Evolutionary conservation across 2,888 invertebrate species (phyloP).

Genomic region (Drosophila tripunctata): DNA sequence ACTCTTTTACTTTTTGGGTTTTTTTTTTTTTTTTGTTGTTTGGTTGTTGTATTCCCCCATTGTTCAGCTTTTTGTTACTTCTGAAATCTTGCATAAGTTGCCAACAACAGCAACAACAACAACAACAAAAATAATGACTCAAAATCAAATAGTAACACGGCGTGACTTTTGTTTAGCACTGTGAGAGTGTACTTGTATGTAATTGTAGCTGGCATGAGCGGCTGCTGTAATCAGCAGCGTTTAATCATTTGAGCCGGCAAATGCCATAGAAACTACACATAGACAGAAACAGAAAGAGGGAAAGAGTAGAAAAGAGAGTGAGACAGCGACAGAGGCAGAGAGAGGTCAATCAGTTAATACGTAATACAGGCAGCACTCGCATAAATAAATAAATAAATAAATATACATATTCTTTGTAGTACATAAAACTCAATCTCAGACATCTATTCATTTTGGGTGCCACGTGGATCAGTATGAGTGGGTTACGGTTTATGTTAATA

Average conservation of each 20-base stretch:
- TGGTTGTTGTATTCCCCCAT: conserved; percentile 34
- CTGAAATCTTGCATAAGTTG: conserved; percentile 51
- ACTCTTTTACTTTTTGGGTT: conserved; percentile 4
- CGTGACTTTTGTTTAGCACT: conserved; percentile 12
- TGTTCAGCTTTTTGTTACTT: conserved; percentile 51
- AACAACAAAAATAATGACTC: conserved; percentile 14
- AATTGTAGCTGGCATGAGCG: conserved; percentile 28
- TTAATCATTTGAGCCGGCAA: conserved; percentile 45
- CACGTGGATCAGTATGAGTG: too few species aligned
- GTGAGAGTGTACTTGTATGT: neutral
- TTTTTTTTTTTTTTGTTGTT: neutral
- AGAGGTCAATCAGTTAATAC: conserved; percentile 24
- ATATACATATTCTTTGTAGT: too few species aligned
- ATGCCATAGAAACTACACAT: conserved; percentile 4
- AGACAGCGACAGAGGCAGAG: neutral
- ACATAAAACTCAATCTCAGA: too few species aligned
- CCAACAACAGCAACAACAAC: conserved; percentile 20
- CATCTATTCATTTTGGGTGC: too few species aligned
- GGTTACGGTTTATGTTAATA: too few species aligned
- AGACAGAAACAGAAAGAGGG: conserved; percentile 5
- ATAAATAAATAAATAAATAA: too few species aligned
- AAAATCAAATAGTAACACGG: conserved; percentile 35
- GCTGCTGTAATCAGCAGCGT: conserved; percentile 45
- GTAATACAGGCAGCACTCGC: conserved; percentile 25
- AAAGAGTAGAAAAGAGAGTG: neutral